Percentiles rank a stretch among this genome's conserved stretches.
Conservation (phyloP, 1,140 invertebrate species). For the Megalopta genalis region DNA sequence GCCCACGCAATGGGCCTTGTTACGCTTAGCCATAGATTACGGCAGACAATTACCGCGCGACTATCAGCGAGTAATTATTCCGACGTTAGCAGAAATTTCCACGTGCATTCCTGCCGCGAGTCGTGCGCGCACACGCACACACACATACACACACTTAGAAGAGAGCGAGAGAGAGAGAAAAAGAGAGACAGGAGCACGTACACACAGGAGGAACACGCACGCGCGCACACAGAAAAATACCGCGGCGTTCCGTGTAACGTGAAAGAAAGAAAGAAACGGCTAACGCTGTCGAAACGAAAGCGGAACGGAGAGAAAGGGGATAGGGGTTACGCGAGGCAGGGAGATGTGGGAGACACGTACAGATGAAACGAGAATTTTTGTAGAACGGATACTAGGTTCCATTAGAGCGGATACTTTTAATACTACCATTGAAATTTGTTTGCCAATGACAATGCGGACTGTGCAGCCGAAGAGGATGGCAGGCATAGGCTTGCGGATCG, state of each 20-base stretch:
- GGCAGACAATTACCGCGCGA: constrained; percentile 42
- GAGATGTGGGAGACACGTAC: background rate
- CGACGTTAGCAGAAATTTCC: constrained; percentile 48
- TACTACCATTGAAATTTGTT: constrained; percentile 77
- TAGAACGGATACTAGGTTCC: constrained; percentile 67
- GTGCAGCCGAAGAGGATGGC: constrained; percentile 44
- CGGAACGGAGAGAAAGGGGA: background rate
- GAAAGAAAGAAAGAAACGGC: constrained; percentile 23
- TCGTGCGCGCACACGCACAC: background rate
- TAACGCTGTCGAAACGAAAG: background rate
- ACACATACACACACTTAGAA: background rate
- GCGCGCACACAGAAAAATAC: no score
- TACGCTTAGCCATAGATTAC: constrained; percentile 38
- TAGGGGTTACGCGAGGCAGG: background rate
- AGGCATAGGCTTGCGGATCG: constrained; percentile 21
- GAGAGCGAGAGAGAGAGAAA: constrained; percentile 4
- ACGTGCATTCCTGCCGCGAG: constrained; percentile 11
- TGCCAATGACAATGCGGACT: constrained; percentile 76
- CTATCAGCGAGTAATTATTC: constrained; percentile 44
- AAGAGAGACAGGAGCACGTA: no score
- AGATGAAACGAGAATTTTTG: constrained; percentile 57
- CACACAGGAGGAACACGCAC: no score
- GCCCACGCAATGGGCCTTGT: constrained; percentile 11
- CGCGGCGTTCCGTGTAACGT: no score
- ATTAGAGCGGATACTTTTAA: constrained; percentile 76